phyloP scores from a whole-genome alignment of 2,888 invertebrate species.

The Cosmopolites sordidus region DNA sequence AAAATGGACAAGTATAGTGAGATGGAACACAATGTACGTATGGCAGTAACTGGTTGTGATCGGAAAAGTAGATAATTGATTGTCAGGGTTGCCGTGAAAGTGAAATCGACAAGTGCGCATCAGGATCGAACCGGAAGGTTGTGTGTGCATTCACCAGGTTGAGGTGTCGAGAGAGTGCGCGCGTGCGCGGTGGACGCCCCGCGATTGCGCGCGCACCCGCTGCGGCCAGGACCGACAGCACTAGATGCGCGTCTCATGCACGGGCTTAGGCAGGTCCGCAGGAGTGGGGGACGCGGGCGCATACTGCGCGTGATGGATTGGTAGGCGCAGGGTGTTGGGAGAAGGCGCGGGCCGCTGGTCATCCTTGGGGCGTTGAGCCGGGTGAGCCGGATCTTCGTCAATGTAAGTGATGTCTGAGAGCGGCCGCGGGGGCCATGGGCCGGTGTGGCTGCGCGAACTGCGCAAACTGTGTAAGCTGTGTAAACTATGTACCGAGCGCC shows the following conservation, averaged over 20 bases:
- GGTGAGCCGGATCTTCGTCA: constrained; percentile 47
- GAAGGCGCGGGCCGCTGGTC: constrained; percentile 47
- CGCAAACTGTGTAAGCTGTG: constrained; percentile 86
- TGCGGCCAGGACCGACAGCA: constrained; percentile 44
- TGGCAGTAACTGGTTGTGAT: constrained; percentile 1
- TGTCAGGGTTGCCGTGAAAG: background rate
- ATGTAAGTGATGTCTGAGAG: constrained; percentile 77
- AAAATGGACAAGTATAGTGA: no score
- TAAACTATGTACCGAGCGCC: constrained; percentile 96
- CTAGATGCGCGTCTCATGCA: constrained; percentile 71
- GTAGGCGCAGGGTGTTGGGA: constrained; percentile 51
- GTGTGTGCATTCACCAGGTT: constrained; percentile 16
- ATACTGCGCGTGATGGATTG: constrained; percentile 53
- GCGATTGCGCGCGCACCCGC: constrained; percentile 23
- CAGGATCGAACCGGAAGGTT: background rate
- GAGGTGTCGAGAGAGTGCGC: constrained; percentile 18
- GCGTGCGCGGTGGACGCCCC: constrained; percentile 14
- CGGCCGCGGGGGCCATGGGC: constrained; percentile 60
- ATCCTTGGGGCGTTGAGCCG: constrained; percentile 44
- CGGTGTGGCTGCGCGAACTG: constrained; percentile 72
- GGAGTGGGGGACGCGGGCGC: constrained; percentile 55
- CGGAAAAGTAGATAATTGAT: background rate
- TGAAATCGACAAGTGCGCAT: constrained; percentile 13
- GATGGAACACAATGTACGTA: no score
- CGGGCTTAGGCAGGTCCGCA: constrained; percentile 60